Percentiles rank a stretch among this genome's conserved stretches.
Conservation (phyloP, 2,888 invertebrate genomes). For the Acanthoscelides obtectus region DNA sequence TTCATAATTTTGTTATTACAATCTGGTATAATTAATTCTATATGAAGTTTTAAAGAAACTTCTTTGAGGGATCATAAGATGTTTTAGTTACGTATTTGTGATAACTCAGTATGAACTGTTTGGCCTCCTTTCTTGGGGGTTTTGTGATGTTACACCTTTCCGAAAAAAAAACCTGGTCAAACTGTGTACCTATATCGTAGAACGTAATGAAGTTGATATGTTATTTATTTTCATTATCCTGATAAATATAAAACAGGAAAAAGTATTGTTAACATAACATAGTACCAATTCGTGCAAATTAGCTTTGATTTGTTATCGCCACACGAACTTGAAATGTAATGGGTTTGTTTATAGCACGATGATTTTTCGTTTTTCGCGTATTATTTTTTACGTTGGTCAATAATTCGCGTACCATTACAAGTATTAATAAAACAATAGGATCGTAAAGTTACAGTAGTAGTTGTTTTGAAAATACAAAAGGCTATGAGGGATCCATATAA, state of each 20-base stretch:
- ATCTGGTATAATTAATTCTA: too few species aligned
- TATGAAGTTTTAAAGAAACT: too few species aligned
- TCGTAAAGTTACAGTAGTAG: constrained; percentile 3
- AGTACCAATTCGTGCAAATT: background rate
- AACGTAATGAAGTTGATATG: too few species aligned
- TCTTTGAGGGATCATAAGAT: too few species aligned
- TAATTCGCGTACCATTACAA: constrained; percentile 11
- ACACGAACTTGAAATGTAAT: background rate
- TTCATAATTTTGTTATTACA: too few species aligned
- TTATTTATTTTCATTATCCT: too few species aligned
- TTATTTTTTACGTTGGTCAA: constrained; percentile 9
- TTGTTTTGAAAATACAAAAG: background rate
- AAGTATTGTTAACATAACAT: background rate
- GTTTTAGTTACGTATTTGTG: too few species aligned
- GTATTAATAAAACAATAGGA: constrained; percentile 10
- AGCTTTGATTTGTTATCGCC: background rate
- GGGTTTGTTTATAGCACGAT: background rate
- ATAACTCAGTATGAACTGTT: too few species aligned
- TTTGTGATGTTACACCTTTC: too few species aligned
- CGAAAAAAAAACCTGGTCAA: too few species aligned
- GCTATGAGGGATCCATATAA: background rate
- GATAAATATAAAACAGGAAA: background rate
- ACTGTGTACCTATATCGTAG: too few species aligned
- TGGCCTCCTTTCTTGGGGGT: too few species aligned
- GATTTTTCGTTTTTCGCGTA: background rate